A percentile compares a stretch with the other conserved stretches of the same genome.
These are phyloP conservation scores for Calonectris borealis DNA, from an alignment of 2,113 vertebrate genomes.

Conservation along the genomic window DNA sequence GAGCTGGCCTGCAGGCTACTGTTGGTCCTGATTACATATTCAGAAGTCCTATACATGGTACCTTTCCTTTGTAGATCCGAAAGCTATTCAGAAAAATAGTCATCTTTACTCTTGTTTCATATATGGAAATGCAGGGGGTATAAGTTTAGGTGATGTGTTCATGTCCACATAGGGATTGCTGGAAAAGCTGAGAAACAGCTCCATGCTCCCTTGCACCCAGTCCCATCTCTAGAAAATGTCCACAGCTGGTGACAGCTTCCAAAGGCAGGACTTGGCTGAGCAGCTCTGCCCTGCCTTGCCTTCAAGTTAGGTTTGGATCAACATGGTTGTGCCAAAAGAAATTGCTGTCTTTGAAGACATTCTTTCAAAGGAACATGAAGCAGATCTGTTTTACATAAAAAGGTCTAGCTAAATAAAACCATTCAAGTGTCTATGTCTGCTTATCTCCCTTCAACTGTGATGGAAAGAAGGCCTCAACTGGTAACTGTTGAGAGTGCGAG, in stretches of 20 bases:
- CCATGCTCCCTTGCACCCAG: neutral
- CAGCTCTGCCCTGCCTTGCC: neutral
- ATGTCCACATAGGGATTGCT: neutral
- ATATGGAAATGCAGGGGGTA: neutral
- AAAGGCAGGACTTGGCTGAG: neutral
- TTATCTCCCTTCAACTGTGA: neutral
- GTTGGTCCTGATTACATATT: neutral
- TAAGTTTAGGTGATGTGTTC: neutral
- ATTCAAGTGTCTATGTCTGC: neutral
- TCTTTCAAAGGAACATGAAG: neutral
- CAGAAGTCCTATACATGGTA: neutral
- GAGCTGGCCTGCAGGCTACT: neutral
- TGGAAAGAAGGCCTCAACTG: neutral
- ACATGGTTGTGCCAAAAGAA: neutral
- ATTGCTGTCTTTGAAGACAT: neutral
- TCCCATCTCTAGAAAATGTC: neutral
- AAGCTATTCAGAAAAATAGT: neutral
- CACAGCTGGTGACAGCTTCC: neutral
- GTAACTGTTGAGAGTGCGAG: neutral
- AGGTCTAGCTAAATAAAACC: neutral
- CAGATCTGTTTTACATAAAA: neutral
- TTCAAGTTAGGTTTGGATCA: neutral
- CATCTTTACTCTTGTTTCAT: neutral
- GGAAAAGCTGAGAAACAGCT: neutral
- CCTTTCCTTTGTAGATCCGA: neutral